phyloP scores from a whole-genome alignment of 2,797 vertebrate genomes.

The Microcaecilia unicolor region DNA sequence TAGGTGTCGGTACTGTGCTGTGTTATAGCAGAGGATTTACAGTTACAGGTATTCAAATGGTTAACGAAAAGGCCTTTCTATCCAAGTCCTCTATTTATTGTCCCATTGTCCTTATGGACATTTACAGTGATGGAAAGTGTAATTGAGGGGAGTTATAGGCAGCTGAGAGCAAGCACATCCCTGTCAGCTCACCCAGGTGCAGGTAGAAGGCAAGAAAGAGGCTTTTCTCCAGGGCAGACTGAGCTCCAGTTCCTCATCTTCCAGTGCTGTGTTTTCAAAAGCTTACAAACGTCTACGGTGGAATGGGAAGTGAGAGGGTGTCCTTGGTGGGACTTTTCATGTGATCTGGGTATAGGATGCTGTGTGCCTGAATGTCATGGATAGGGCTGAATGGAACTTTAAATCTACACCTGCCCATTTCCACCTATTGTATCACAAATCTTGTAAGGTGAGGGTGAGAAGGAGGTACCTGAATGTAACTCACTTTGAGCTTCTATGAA shows the following conservation, averaged over 20 bases:
- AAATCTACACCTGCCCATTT: no score
- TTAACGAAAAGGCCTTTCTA: no score
- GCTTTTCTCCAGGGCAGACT: no score
- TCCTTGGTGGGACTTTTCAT: neutral
- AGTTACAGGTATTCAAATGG: no score
- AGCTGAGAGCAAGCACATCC: neutral
- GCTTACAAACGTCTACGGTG: neutral
- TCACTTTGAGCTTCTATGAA: no score
- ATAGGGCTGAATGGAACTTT: no score
- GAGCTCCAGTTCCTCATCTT: neutral
- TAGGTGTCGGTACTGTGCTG: no score
- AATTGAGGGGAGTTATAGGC: neutral
- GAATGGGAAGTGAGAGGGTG: neutral
- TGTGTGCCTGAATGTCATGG: neutral
- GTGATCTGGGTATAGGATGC: neutral
- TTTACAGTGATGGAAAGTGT: neutral
- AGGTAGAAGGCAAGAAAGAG: no score
- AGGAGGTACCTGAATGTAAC: no score
- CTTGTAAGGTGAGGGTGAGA: no score
- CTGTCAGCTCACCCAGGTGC: neutral
- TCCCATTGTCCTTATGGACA: neutral
- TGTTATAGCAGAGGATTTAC: neutral
- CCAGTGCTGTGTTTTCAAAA: neutral
- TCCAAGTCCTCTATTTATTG: neutral
- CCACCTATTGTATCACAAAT: no score